Percentiles rank a stretch among this genome's conserved stretches.
These are phyloP conservation scores for Centruroides sculpturatus DNA, from an alignment of 1,140 invertebrate genomes.

Conservation along the genomic window DNA sequence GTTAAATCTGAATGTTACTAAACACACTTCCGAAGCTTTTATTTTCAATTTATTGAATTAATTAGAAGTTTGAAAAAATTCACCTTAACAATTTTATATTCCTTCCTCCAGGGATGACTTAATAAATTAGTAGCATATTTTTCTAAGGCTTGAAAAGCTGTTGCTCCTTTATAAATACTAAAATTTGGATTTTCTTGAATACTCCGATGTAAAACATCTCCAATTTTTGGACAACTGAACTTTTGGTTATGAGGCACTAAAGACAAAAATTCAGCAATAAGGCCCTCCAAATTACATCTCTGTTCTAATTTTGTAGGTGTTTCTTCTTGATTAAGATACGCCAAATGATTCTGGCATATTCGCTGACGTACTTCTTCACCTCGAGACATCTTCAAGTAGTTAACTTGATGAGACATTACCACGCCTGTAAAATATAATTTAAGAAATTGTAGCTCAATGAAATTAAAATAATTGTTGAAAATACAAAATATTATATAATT, in stretches of 20 bases:
- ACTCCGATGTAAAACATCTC: constrained; percentile 19
- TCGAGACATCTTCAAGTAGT: neutral
- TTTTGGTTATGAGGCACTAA: constrained; percentile 16
- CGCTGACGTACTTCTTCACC: constrained; percentile 14
- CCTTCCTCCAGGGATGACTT: constrained; percentile 72
- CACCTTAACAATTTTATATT: constrained; percentile 63
- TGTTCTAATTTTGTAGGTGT: constrained; percentile 16
- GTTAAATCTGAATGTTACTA: no score
- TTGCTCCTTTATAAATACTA: constrained; percentile 58
- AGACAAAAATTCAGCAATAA: constrained; percentile 17
- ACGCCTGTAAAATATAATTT: no score
- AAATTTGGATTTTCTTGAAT: constrained; percentile 54
- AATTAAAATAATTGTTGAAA: no score
- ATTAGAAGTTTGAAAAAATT: neutral
- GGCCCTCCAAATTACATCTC: constrained; percentile 14
- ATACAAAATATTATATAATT: no score
- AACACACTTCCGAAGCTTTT: no score
- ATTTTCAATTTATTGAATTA: no score
- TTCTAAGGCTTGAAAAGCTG: constrained; percentile 66
- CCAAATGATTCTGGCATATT: constrained; percentile 16
- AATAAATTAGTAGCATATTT: constrained; percentile 70
- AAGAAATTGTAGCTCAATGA: no score
- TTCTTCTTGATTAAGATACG: constrained; percentile 19
- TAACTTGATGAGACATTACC: no score
- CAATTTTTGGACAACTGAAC: constrained; percentile 15